These are phyloP conservation scores for Sebastes minor DNA, from an alignment of 2,797 vertebrate genomes.

Conservation along the genomic window DNA sequence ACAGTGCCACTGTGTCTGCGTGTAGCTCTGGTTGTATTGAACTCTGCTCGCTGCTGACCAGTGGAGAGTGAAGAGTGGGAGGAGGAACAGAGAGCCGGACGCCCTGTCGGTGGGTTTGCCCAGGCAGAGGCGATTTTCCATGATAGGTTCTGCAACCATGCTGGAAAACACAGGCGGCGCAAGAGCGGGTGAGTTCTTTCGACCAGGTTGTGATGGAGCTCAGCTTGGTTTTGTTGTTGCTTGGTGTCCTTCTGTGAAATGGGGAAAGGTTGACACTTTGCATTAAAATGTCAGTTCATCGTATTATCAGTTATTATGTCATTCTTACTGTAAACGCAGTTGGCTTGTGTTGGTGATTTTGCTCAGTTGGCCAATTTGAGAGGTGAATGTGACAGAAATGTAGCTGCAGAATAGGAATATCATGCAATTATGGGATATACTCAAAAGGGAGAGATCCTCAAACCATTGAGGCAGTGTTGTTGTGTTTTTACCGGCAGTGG, in stretches of 20 bases:
- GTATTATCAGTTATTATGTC: neutral
- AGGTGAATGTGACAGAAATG: constrained; percentile 5
- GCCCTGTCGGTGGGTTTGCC: constrained; percentile 64
- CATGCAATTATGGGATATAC: neutral
- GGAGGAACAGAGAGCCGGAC: constrained; percentile 53
- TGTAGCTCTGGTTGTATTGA: constrained; percentile 63
- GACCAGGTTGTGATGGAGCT: constrained; percentile 23
- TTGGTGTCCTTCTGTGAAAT: neutral
- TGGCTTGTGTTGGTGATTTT: neutral
- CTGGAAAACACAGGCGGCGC: constrained; percentile 78
- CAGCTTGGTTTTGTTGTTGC: constrained; percentile 16
- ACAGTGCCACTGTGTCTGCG: constrained; percentile 72
- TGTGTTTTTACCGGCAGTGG: neutral
- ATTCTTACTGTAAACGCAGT: neutral
- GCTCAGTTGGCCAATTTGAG: neutral
- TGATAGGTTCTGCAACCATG: constrained; percentile 71
- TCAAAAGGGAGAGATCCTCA: neutral
- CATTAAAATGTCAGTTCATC: neutral
- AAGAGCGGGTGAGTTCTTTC: constrained; percentile 75
- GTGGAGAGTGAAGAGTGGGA: constrained; percentile 70
- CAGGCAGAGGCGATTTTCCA: constrained; percentile 36
- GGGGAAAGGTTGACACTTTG: neutral
- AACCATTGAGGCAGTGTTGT: neutral
- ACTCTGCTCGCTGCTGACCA: constrained; percentile 67
- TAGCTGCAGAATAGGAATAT: neutral